phyloP scores from a whole-genome alignment of 2,888 invertebrate genomes.

The Ennomos fuscantarius region DNA sequence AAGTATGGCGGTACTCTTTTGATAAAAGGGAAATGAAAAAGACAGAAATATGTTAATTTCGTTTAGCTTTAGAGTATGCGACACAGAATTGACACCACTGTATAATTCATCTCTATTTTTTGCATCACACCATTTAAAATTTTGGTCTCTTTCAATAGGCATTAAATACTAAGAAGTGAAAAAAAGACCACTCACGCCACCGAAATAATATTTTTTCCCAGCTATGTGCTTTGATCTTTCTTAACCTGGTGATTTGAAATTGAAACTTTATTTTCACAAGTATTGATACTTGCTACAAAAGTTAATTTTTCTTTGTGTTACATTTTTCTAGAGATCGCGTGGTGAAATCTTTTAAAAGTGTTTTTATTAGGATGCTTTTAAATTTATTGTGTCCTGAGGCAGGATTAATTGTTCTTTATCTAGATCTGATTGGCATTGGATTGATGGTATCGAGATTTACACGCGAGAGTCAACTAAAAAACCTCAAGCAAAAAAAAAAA shows the following conservation, averaged over 20 bases:
- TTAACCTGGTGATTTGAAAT: constrained; percentile 4
- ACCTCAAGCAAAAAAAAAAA: background rate
- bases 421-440: constrained; percentile 17
- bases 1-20: too few species aligned
- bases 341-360: constrained; percentile 12
- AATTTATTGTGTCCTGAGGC: constrained; percentile 38
- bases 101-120: too few species aligned
- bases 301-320: background rate
- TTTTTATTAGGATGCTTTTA: constrained; percentile 4
- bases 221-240: too few species aligned
- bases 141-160: too few species aligned
- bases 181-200: too few species aligned
- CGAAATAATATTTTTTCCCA: too few species aligned
- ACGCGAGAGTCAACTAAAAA: constrained; percentile 25
- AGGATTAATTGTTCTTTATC: constrained; percentile 44
- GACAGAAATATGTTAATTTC: too few species aligned
- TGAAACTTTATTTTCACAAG: constrained; percentile 7
- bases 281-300: constrained; percentile 13
- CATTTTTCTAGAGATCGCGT: constrained; percentile 18
- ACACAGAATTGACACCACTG: too few species aligned
- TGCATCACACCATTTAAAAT: background rate
- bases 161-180: too few species aligned
- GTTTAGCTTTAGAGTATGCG: too few species aligned
- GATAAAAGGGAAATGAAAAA: too few species aligned
- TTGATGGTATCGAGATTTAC: constrained; percentile 27